phyloP scores from a whole-genome alignment of 2,113 vertebrate species.

The Trichomycterus rosablanca region DNA sequence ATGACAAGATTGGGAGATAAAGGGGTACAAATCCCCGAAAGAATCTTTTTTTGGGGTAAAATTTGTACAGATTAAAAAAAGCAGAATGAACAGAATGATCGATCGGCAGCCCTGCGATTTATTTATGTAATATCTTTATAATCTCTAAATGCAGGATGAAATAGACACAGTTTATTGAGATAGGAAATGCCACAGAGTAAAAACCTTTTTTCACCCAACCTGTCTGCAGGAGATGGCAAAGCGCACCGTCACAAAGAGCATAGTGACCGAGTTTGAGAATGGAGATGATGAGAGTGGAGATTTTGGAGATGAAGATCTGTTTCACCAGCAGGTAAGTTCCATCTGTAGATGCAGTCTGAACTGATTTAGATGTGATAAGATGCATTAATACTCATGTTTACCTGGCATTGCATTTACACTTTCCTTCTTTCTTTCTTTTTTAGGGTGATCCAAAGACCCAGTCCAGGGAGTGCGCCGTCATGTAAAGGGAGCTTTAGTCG shows the following conservation, averaged over 20 bases:
- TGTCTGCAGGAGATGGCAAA: slow-evolving; percentile 84
- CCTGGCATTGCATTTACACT: background rate
- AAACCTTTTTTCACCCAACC: background rate
- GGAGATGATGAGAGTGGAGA: slow-evolving; percentile 81
- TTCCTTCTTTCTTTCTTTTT: slow-evolving; percentile 3
- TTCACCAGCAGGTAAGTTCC: slow-evolving; percentile 74
- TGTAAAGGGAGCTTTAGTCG: slow-evolving; percentile 71
- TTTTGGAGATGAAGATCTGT: slow-evolving; percentile 83
- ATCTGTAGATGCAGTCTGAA: background rate
- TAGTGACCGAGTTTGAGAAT: slow-evolving; percentile 57
- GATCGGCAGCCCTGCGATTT: too few relatives aligned
- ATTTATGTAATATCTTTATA: too few relatives aligned
- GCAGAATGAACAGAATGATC: too few relatives aligned
- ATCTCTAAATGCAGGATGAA: background rate
- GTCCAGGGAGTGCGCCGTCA: slow-evolving; percentile 84
- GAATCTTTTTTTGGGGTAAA: too few relatives aligned
- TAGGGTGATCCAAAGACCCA: slow-evolving; percentile 82
- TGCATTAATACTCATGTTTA: background rate
- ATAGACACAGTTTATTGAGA: background rate
- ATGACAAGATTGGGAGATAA: too few relatives aligned
- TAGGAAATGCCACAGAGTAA: background rate
- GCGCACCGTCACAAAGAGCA: slow-evolving; percentile 72
- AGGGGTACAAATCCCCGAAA: slow-evolving; percentile 56
- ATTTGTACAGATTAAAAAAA: too few relatives aligned
- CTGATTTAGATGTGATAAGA: background rate